Evolutionary conservation across 1,140 invertebrate genomes (phyloP), one percentile per base, ranked within the genome.

Genomic region (Drosophila virilis): DNA sequence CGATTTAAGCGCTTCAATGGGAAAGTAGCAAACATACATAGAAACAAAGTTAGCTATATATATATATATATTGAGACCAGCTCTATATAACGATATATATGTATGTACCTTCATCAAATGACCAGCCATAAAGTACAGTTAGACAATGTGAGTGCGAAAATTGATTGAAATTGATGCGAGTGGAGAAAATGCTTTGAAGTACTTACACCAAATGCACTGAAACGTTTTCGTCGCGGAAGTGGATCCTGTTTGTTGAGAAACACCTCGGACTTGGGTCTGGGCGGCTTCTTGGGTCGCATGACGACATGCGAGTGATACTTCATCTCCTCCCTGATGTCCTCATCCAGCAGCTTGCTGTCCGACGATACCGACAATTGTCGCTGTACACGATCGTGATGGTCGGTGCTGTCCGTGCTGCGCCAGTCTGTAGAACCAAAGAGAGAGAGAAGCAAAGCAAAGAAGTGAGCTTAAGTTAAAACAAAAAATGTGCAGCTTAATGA

Each of bases 131-230:
- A 59, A 72, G 38, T 43, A 66, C 52, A 50, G 52, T 72, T 72
- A 58, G 46, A 17, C 12, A 42, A 40, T 38, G 59, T 46, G 50
- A 35, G 35, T 54, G 28, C 10, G 33, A 9, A 50, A 71, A 55
- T 65, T 57, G 51, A 67, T 59, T 54, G 64, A 60, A 60, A 68
- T 73, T 66, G 46, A 15, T 66, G 22, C 45, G 13, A 32, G 35
- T 38, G 59, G n/a, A 12, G 6, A 28, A 54, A 59, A 67, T 52
- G 40, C 7, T 57, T 70, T 17, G 9, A 35, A 28, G 6, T 88
- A 95, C 95, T 96, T 93, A 98, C 97, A 94, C 97, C 97, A 93
- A 98, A 98, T 84, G 97, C 97, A 85, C 97, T 97, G 94, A 97
- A 97, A 93, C 97, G 94, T 94, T 97, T 97, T 93, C 96, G 94